phyloP scores from a whole-genome alignment of 2,113 vertebrate species.

The Aptenodytes patagonicus region DNA sequence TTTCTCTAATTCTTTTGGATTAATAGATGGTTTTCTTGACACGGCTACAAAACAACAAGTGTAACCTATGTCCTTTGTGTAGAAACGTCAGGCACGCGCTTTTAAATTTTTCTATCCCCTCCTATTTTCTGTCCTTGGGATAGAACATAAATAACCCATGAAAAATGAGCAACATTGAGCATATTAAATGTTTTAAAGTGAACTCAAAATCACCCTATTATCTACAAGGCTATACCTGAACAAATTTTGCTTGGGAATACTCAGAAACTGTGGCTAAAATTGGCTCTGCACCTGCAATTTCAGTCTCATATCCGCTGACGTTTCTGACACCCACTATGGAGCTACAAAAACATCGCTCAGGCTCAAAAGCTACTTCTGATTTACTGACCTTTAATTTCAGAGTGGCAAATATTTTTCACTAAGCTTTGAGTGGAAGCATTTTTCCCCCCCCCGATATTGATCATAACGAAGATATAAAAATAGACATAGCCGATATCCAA shows the following conservation, averaged over 20 bases:
- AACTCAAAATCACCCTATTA: background rate
- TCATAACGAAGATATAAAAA: background rate
- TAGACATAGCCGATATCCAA: fast-evolving
- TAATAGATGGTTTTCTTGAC: background rate
- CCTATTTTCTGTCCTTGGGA: background rate
- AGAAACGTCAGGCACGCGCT: background rate
- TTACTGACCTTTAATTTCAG: background rate
- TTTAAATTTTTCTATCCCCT: background rate
- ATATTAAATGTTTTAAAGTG: background rate
- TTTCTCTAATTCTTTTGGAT: background rate
- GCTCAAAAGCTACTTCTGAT: background rate
- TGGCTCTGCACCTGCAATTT: background rate
- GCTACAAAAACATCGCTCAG: too few species aligned
- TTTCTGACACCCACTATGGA: background rate
- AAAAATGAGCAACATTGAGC: background rate
- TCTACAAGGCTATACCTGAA: background rate
- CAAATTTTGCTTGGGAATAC: background rate
- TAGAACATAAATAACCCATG: background rate
- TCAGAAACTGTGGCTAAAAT: background rate
- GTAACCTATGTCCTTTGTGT: background rate
- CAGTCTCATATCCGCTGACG: background rate
- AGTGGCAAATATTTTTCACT: background rate
- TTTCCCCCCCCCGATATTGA: background rate
- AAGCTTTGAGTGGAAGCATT: background rate
- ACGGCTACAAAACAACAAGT: background rate